Base-by-base conservation (phyloP, 92 coral and sea anemone species). In the Pocillopora meandrina region DNA sequence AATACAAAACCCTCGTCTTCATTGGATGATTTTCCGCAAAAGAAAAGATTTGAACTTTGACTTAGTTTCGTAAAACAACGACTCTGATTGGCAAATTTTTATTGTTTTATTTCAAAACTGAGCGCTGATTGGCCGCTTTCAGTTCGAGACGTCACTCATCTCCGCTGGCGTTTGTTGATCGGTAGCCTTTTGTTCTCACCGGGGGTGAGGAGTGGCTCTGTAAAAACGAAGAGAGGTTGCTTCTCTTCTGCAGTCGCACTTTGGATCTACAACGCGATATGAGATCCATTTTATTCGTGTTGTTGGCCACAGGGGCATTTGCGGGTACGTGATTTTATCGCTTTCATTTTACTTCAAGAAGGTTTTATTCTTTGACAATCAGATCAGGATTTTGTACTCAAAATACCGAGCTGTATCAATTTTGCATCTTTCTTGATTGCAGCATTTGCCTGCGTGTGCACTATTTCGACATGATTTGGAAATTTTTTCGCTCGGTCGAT, bases 301-400 rank as follows among this genome's bases (percentile, higher is more conserved):
- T 97, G 97, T 93, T 97, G 95, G 98, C 98, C 92, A 89, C 94
- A 52, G 99, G 98, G 79, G 95, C 96, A 83, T 26, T 97, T 33
- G 98, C 98, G 88, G 99, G 99, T 97, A 87, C 31, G 98, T 91
- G 86, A 14, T 42, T 33, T 7, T 42, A 42, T 36, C 14, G 9
- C 13, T 61, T 79, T 63, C 65, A 20, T 76, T 72, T 61, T 60
- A n/a, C 47, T 12, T 10, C 33, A 62, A 52, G 42, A 4, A 26
- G 80, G 36, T 12, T 70, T 70, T 71, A 34, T 26, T 16, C 34
- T 31, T 42, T 42, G 52, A 19, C 65, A 2, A 21, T 68, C 72
- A 68, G 14, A 2, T 26, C 14, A 65, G 19, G 55, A 35, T 26
- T 23, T 23, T 2, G 18, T 9, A 56, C 36, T 8, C 47, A 66